Base-by-base conservation (phyloP, 2,888 invertebrate species). In the Zonitis immaculata region DNA sequence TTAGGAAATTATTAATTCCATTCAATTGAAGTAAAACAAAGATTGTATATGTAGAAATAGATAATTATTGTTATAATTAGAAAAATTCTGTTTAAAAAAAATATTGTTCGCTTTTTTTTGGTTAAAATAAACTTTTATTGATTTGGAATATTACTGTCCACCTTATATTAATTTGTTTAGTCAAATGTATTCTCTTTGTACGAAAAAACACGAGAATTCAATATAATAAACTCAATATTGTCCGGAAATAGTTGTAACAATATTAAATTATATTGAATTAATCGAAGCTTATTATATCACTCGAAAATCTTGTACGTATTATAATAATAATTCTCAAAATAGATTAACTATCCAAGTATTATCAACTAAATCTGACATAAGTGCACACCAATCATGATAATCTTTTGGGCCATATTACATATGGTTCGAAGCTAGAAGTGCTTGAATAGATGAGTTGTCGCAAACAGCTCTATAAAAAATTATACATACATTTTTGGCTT, bases 181-280 rank as follows among this genome's bases (percentile, higher is more conserved):
- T 35, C 35, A 16, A 18, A 35, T 35, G 35, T 35, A 35, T 35
- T 35, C 18, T 35, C 18, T 9, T 18, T 35, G 35, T 35, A 35
- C 8, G 18, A n/a, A n/a, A n/a, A n/a, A n/a, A n/a, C n/a, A n/a
- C n/a, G n/a, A n/a, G n/a, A n/a, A n/a, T n/a, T n/a, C n/a, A n/a
- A n/a, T n/a, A n/a, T n/a, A n/a, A 18, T 28, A 28, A 44, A 16
- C 25, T 44, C 26, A 12, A 25, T 22, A 22, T 16, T 12, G 14
- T 44, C 18, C 44, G 44, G 44, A 44, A 44, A 44, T 44, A 27
- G 14, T 44, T 27, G 9, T 14, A 27, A 26, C n/a, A n/a, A n/a
- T n/a, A 26, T 22, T 44, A 28, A 44, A 44, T 27, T 26, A 14
- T 26, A 35, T 44, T 16, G 14, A 44, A 27, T 27, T 44, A 44